Conservation (phyloP, 1,140 invertebrate genomes). For the Listronotus oregonensis region DNA sequence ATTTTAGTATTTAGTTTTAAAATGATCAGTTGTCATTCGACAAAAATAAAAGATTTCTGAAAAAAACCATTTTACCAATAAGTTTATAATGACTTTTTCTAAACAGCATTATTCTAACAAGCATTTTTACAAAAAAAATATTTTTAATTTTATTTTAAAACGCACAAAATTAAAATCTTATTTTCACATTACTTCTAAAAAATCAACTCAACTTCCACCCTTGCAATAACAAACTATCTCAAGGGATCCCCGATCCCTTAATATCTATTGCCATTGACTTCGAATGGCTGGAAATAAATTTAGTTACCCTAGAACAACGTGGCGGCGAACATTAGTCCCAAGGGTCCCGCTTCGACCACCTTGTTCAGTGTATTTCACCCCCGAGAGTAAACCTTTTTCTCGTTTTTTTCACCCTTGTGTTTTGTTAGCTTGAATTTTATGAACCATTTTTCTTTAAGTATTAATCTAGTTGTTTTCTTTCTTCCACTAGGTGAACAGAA, state of each 20-base stretch:
- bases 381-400: constrained; percentile 8
- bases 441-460: neutral
- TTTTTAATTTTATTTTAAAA: no score
- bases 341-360: constrained; percentile 24
- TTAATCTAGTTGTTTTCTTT: constrained; percentile 15
- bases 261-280: constrained; percentile 49
- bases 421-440: neutral
- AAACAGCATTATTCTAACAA: no score
- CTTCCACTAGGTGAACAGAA: constrained; percentile 3
- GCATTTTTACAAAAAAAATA: no score
- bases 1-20: no score
- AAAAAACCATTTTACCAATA: no score
- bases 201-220: neutral
- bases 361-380: constrained; percentile 22
- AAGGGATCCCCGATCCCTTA: constrained; percentile 40
- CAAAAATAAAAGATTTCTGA: no score
- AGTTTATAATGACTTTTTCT: no score
- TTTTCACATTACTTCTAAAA: no score
- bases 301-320: constrained; percentile 42
- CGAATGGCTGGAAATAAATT: constrained; percentile 35
- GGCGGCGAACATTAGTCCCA: constrained; percentile 23
- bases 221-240: neutral
- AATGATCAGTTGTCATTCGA: no score
- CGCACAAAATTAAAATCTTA: no score
- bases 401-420: neutral